Evolutionary conservation across 35 echinoderm and acorn worm genomes (phyloP), one percentile per base, ranked within the genome.

Genomic region (Eucidaris tribuloides): DNA sequence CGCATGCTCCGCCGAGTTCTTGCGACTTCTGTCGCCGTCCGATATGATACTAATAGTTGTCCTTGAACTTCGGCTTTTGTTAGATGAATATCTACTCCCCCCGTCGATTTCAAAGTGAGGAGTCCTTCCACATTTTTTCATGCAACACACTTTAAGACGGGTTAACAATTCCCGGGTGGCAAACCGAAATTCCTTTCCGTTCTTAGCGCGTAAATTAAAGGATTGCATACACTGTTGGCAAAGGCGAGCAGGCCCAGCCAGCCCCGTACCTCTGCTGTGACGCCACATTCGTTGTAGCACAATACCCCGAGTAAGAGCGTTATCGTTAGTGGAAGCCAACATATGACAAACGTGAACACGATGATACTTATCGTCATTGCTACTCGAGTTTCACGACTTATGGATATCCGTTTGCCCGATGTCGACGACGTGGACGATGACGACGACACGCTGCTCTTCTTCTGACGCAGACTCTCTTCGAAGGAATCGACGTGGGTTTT

Each of bases 181-280:
- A 0, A n/a, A 1, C 14, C 68, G 68, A 3, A 74, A 74, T 7
- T 74, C 68, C 44, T 74, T 74, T n/a, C n/a, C 3, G 68, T 74
- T 20, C 68, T 74, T 33, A 44, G 24, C n/a, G 37, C 44, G 68
- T 74, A 74, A 40, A 74, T 74, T 33, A 74, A 41, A n/a, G 68
- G 68, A 74, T 74, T 36, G 11, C 38, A 74, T 1, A 42, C 38
- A 25, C 68, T 74, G 40, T 74, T 74, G 11, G 44, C 29, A 22
- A 74, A 40, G 14, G 68, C 41, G 28, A 74, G 68, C 3, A 74
- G 34, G 18, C 68, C 68, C 23, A 74, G 68, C 68, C 68, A 74
- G 7, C 68, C 68, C 2, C 68, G 68, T 7, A 74, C 68, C 37
- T 74, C 68, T 13, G 68, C 28, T 7, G 68, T 35, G 17, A 74